Evolutionary conservation across 2,888 invertebrate species (phyloP), one percentile per base, ranked within the genome.

Genomic region (Drosophila multiciliata): DNA sequence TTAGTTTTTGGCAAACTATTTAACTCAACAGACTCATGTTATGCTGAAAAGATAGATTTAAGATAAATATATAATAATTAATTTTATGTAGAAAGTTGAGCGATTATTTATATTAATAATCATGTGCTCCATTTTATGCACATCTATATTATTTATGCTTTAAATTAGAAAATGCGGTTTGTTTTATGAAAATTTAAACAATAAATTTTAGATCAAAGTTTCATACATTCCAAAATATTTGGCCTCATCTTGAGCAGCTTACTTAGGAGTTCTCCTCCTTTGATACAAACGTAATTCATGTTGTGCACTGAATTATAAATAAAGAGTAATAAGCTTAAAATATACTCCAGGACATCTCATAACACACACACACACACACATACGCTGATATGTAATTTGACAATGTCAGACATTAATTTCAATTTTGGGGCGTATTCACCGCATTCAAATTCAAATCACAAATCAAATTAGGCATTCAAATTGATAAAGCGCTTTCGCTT

Each of bases 251-350:
- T 7, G 3, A 45, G 45, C 1, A 70, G 52, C 29, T 40, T 20
- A 23, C 35, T 11, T 32, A 35, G 29, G 32, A 38, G 36, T 3
- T 38, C 5, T 38, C 11, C 45, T 8, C 11, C 17, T 23, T 32
- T 54, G 33, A 3, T 49, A 61, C 42, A 72, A 69, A 53, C 52
- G 58, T 69, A 63, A 76, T 73, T 76, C 61, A 70, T 73, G 64
- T 68, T 84, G 76, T 67, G 73, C 60, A 71, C 76, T 83, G 83
- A 88, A 83, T 85, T 78, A 78, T 83, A 79, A 86, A 87, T 81
- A 77, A 88, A 74, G 58, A 64, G 62, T 67, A 80, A 81, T 71
- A 76, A 73, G 83, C 66, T 73, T 62, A 48, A 66, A 69, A 72
- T 72, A 53, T 70, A 58, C 71, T 52, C n/a, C 49, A 50, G 29